These are phyloP conservation scores for Siniperca chuatsi DNA, from an alignment of 2,113 vertebrate genomes.

Conservation along the genomic window DNA sequence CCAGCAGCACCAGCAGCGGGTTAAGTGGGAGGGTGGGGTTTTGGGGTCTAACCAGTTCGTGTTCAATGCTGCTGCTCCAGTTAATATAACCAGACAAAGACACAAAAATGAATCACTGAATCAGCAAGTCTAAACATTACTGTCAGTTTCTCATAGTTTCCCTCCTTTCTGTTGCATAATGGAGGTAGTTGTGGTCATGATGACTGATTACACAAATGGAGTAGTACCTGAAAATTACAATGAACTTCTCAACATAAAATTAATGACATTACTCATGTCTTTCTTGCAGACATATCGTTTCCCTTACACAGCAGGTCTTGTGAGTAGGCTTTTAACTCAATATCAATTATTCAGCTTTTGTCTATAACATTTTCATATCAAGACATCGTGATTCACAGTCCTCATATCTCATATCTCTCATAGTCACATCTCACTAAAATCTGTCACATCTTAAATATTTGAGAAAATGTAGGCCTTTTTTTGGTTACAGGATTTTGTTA, in stretches of 20 bases:
- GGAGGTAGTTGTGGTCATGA: slow-evolving; percentile 54
- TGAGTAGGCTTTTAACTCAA: neutral
- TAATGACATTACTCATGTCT: neutral
- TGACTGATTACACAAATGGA: slow-evolving; percentile 48
- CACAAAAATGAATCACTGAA: slow-evolving; percentile 51
- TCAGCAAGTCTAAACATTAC: slow-evolving; percentile 42
- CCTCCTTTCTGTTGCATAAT: slow-evolving; percentile 21
- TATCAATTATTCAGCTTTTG: neutral
- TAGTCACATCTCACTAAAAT: neutral
- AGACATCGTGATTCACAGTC: neutral
- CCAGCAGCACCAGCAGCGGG: neutral
- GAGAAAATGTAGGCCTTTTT: neutral
- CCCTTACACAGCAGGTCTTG: neutral
- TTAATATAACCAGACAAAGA: slow-evolving; percentile 2
- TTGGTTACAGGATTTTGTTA: neutral
- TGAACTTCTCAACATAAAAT: slow-evolving; percentile 7
- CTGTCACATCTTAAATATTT: neutral
- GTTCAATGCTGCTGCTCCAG: slow-evolving; percentile 34
- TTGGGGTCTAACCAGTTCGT: slow-evolving; percentile 69
- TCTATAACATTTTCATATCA: neutral
- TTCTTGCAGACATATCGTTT: neutral
- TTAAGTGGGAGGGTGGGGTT: slow-evolving; percentile 52
- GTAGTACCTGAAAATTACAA: neutral
- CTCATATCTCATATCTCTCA: no score
- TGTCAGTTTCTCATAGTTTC: neutral